phyloP scores from a whole-genome alignment of 1,140 invertebrate species.

The Heliconius congener region DNA sequence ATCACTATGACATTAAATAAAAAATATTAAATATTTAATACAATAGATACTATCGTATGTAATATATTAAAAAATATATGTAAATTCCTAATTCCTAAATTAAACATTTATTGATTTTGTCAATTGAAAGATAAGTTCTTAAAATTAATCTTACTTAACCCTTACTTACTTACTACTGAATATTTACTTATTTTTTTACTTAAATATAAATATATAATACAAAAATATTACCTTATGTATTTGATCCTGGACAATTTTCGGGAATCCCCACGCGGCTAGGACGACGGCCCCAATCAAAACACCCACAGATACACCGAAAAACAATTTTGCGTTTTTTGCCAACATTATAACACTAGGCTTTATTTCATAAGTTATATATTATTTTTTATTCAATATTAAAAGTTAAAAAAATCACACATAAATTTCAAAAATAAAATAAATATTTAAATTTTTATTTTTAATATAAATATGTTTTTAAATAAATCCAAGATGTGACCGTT shows the following conservation, averaged over 20 bases:
- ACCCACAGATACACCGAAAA: constrained; percentile 56
- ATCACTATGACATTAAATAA: no score
- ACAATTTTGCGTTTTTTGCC: constrained; percentile 59
- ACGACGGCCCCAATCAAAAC: constrained; percentile 57
- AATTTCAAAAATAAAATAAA: neutral
- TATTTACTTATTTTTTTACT: neutral
- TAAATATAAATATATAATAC: constrained; percentile 28
- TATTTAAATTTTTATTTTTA: neutral
- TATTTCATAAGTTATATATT: neutral
- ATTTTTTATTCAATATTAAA: neutral
- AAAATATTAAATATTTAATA: no score
- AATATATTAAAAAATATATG: no score
- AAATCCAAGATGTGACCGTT: constrained; percentile 20
- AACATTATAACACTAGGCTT: constrained; percentile 47
- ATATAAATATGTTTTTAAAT: neutral
- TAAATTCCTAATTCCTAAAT: no score
- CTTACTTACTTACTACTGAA: neutral
- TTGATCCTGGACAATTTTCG: constrained; percentile 62
- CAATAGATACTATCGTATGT: no score
- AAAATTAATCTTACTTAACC: neutral
- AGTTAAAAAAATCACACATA: neutral
- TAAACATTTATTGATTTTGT: no score
- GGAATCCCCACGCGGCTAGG: constrained; percentile 67
- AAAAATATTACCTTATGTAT: constrained; percentile 61
- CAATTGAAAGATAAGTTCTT: neutral